Percentiles rank a stretch among this genome's conserved stretches.
phyloP scores from a whole-genome alignment of 2,888 invertebrate species.

The Microchrysa polita region DNA sequence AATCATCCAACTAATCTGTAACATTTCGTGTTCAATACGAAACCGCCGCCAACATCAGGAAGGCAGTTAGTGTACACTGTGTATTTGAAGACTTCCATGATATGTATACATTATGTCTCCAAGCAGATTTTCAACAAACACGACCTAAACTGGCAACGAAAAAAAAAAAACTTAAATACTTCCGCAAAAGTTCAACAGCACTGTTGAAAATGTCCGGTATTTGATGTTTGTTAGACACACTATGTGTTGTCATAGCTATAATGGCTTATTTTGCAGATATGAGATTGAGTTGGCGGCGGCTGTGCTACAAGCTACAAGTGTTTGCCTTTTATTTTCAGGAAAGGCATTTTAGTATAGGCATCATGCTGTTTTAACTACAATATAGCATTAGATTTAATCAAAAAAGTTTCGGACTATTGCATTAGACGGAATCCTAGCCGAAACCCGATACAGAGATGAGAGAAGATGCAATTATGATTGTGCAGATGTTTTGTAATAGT shows the following conservation, averaged over 20 bases:
- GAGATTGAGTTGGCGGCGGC: not conserved
- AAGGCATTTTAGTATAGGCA: not conserved
- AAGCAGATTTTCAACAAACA: not conserved
- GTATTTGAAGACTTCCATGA: not conserved
- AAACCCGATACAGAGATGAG: slow-evolving; percentile 5
- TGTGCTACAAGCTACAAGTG: not conserved
- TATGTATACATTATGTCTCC: not conserved
- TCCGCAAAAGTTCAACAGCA: slow-evolving; percentile 38
- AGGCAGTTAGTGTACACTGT: slow-evolving; percentile 5
- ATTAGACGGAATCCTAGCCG: not conserved
- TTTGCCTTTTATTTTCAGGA: slow-evolving; percentile 4
- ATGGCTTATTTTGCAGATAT: not conserved
- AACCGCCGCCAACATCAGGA: slow-evolving; percentile 18
- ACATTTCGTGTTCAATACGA: not conserved
- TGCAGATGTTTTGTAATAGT: too few relatives aligned
- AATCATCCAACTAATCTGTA: not conserved
- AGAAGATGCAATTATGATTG: slow-evolving; percentile 30
- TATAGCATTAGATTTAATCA: slow-evolving; percentile 13
- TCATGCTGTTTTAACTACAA: not conserved
- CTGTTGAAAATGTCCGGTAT: slow-evolving; percentile 31
- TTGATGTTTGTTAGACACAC: slow-evolving; percentile 13
- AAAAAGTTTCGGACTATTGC: not conserved
- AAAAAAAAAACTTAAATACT: slow-evolving; percentile 7
- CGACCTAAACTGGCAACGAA: not conserved
- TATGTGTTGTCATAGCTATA: not conserved